Base-by-base conservation (phyloP, 1,140 invertebrate genomes). In the Sitobion miscanthi region DNA sequence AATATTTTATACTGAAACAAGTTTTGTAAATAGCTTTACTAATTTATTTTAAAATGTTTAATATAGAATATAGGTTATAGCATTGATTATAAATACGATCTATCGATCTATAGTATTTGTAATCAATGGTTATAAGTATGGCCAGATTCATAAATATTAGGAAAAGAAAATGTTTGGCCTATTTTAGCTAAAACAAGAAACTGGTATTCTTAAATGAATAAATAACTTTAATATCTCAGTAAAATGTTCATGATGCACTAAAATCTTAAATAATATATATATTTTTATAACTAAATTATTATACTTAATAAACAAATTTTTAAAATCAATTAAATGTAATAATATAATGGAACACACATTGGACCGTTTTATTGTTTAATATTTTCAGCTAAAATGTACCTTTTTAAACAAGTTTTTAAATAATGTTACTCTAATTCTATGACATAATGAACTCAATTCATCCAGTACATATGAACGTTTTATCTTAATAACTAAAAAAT, bases 41-140 rank as follows among this genome's bases (percentile, higher is more conserved):
- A 54, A 69, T 69, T 69, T n/a, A 69, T 69, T 69, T 69, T 69
- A n/a, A 69, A n/a, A 69, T 69, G 52, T 54, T 54, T 69, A 69
- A 69, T 69, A 69, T n/a, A 69, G 4, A 62, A 62, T 30, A 69
- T 69, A 69, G 30, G 62, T n/a, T n/a, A 69, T 38, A 38, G 38
- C 38, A 38, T 38, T 38, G 38, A 38, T 38, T 38, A 38, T 38
- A 38, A 38, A 38, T 38, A 38, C 38, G 1, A 38, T 38, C 35
- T 35, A 38, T 38, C 38, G 38, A 38, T 38, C 38, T 38, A 38
- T 38, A 38, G 38, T 38, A 38, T 38, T 38, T 38, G 38, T 38
- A 38, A 38, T 38, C 38, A 38, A 38, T 38, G 30, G 62, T n/a
- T n/a, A 69, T 30, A 69, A 14, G 11, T 69, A n/a, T n/a, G 3